Base-by-base conservation (phyloP, 2,888 invertebrate species). In the Achlya flavicornis region DNA sequence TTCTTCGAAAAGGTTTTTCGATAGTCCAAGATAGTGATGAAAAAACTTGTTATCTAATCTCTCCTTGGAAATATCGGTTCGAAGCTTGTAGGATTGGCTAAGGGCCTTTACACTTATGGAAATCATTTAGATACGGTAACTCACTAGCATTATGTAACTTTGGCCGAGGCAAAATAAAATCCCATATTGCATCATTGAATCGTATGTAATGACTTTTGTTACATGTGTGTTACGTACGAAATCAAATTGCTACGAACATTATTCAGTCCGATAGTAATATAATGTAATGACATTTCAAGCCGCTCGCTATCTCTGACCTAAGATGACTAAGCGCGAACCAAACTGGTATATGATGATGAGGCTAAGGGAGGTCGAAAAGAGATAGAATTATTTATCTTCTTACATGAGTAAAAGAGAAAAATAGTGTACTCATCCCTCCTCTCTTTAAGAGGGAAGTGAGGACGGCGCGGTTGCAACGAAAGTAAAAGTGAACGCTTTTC, bases 401-500 rank as follows among this genome's bases (percentile, higher is more conserved):
- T n/a, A 19, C 58, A 57, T 35, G 79, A 67, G 73, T 38, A 76
- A 89, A 76, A 72, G 87, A 88, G 87, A 85, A 66, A 65, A 64
- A 63, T 41, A 69, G 63, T 72, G 59, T 64, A 65, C 69, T 77
- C 71, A 79, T 83, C 79, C 84, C 85, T 86, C 81, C 83, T 83
- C 80, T 81, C 78, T 78, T 73, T 62, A 75, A 81, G 85, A 85
- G 83, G 88, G 88, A 87, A 88, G 86, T 85, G 84, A 86, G 83
- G 84, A 80, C 83, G 71, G 75, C 80, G 83, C 79, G 81, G 76
- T 80, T 82, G 80, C 81, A 83, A 82, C 78, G 88, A 91, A 91
- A 91, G 91, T 91, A 91, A 91, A 91, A 91, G 91, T 91, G 79
- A 87, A 84, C 81, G 85, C 81, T 83, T 81, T 84, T 84, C 78